Percentiles rank a stretch among this genome's conserved stretches.
Conservation (phyloP, 2,797 vertebrate species). For the Rhinophrynus dorsalis region DNA sequence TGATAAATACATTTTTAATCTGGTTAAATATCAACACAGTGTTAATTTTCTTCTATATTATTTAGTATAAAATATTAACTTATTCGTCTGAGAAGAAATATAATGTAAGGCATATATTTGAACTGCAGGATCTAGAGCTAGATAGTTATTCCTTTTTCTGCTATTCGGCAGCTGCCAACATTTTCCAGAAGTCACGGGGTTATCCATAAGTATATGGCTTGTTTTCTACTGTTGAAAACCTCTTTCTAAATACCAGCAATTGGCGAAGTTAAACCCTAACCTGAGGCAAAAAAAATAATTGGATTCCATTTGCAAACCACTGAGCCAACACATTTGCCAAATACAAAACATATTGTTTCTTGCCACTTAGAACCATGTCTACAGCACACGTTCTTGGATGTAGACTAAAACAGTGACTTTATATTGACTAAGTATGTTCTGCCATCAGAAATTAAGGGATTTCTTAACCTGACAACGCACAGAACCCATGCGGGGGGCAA, state of each 20-base stretch:
- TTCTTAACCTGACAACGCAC: conserved; percentile 64
- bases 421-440: conserved; percentile 50
- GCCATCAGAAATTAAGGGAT: conserved; percentile 63
- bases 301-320: conserved; percentile 1
- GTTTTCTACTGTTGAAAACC: background rate
- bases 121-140: too few relatives aligned
- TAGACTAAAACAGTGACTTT: conserved; percentile 51
- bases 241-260: background rate
- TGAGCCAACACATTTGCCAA: background rate
- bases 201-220: background rate
- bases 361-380: background rate
- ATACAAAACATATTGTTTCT: conserved; percentile 20
- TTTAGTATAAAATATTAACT: too few relatives aligned
- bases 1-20: too few relatives aligned
- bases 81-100: background rate
- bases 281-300: background rate
- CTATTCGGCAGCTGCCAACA: background rate
- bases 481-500: conserved; percentile 66
- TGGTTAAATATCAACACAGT: too few relatives aligned
- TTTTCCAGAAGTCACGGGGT: background rate
- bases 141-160: background rate
- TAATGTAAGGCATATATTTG: background rate
- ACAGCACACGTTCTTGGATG: background rate
- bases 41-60: too few relatives aligned
- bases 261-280: conserved; percentile 8